phyloP scores from a whole-genome alignment of 1,140 invertebrate species.

The Acromyrmex echinatior region DNA sequence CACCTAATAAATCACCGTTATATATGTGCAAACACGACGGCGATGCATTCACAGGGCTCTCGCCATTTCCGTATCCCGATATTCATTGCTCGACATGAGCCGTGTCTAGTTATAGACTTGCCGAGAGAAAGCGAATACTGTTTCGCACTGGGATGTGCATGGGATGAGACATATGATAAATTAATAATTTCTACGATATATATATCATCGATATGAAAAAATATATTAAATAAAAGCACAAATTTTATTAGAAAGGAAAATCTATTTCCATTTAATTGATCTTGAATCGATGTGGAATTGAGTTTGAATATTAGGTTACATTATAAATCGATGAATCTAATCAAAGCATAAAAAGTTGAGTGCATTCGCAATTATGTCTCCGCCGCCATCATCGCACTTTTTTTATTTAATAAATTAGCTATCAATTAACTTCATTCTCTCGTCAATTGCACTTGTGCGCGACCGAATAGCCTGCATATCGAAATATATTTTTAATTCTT shows the following conservation, averaged over 20 bases:
- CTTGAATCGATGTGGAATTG: slow-evolving; percentile 1
- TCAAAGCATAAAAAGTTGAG: slow-evolving; percentile 41
- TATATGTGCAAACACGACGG: slow-evolving; percentile 62
- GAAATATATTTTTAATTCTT: slow-evolving; percentile 14
- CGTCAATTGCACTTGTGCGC: not conserved
- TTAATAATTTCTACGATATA: not conserved
- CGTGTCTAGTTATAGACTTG: slow-evolving; percentile 41
- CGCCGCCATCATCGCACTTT: slow-evolving; percentile 43
- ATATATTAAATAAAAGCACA: not conserved
- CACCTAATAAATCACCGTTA: slow-evolving; percentile 77
- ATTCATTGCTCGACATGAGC: slow-evolving; percentile 48
- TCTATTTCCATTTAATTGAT: slow-evolving; percentile 8
- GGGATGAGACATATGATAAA: not conserved
- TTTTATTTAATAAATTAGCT: slow-evolving; percentile 47
- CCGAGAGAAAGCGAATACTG: slow-evolving; percentile 63
- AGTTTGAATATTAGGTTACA: not conserved
- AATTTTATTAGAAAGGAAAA: not conserved
- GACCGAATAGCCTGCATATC: not conserved
- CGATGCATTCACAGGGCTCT: slow-evolving; percentile 32
- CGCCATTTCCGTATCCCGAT: slow-evolving; percentile 33
- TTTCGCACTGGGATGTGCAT: slow-evolving; percentile 52
- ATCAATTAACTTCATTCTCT: slow-evolving; percentile 15
- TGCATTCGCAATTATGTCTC: slow-evolving; percentile 48
- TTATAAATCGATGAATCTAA: slow-evolving; percentile 23
- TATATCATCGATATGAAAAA: not conserved